Conservation (phyloP, 2,888 invertebrate genomes). For the Cerastis rubricosa region DNA sequence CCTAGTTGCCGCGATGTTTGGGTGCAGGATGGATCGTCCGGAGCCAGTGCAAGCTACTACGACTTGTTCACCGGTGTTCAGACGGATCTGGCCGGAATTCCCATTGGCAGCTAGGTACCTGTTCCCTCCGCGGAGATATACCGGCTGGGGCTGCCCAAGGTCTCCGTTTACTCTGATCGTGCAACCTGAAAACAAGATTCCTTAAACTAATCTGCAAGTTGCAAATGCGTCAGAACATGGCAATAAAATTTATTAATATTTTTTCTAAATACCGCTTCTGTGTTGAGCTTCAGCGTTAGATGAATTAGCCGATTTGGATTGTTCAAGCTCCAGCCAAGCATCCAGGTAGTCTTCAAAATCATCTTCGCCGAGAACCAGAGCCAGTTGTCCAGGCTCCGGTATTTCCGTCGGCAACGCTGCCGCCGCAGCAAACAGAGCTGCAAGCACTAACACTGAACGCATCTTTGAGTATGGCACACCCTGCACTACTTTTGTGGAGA, state of each 20-base stretch:
- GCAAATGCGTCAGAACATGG: no score
- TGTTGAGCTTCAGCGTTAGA: conserved; percentile 57
- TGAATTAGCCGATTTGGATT: conserved; percentile 73
- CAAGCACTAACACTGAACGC: conserved; percentile 67
- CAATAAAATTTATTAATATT: neutral
- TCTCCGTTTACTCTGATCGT: conserved; percentile 87
- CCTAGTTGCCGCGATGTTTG: conserved; percentile 73
- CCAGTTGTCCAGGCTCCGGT: conserved; percentile 82
- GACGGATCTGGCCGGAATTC: conserved; percentile 79
- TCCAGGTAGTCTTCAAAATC: conserved; percentile 88
- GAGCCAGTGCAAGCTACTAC: conserved; percentile 81
- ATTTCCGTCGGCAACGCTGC: conserved; percentile 72
- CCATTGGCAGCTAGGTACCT: conserved; percentile 75
- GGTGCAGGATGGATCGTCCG: conserved; percentile 79
- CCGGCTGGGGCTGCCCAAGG: conserved; percentile 91
- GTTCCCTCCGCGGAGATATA: conserved; percentile 87
- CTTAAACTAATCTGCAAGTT: neutral
- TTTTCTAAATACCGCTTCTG: conserved; percentile 74
- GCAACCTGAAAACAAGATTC: conserved; percentile 78
- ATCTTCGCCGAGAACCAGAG: conserved; percentile 82
- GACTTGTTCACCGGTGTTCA: conserved; percentile 80
- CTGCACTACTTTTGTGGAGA: conserved; percentile 36
- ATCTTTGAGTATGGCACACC: conserved; percentile 42
- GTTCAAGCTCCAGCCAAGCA: conserved; percentile 80
- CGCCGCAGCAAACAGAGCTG: conserved; percentile 67